These are phyloP conservation scores for Pelobates fuscus DNA, from an alignment of 2,113 vertebrate genomes.

Conservation along the genomic window DNA sequence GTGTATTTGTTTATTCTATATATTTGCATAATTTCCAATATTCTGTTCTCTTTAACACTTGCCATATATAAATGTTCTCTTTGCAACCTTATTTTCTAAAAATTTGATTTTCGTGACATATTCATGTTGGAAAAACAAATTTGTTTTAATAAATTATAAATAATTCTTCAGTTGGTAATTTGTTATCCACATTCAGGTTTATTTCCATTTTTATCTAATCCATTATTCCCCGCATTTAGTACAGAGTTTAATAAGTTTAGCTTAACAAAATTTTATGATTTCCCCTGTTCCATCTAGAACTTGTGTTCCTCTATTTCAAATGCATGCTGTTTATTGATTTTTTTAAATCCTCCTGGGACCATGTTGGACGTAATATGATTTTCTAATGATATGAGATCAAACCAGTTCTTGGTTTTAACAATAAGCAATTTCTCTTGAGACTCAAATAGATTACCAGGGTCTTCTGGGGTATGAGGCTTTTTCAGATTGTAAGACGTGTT, in stretches of 20 bases:
- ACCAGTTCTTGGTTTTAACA: background rate
- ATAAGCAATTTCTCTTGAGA: background rate
- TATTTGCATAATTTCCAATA: too few species aligned
- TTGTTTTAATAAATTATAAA: too few species aligned
- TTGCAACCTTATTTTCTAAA: too few species aligned
- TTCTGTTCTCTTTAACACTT: too few species aligned
- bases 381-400: background rate
- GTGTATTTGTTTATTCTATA: too few species aligned
- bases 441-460: background rate
- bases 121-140: too few species aligned
- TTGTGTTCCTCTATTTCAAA: background rate
- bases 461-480: background rate
- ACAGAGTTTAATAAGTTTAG: background rate
- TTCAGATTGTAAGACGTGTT: too few species aligned
- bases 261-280: background rate
- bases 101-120: too few species aligned
- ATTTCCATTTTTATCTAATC: background rate
- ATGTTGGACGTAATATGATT: background rate
- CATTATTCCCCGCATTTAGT: background rate
- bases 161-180: too few species aligned
- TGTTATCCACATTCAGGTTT: background rate
- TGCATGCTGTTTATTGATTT: constrained; percentile 1
- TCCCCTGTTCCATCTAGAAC: background rate
- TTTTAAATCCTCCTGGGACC: background rate
- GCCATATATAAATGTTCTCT: too few species aligned